Evolutionary conservation across 2,797 vertebrate genomes (phyloP).

Genomic region (Acanthurus lineatus): DNA sequence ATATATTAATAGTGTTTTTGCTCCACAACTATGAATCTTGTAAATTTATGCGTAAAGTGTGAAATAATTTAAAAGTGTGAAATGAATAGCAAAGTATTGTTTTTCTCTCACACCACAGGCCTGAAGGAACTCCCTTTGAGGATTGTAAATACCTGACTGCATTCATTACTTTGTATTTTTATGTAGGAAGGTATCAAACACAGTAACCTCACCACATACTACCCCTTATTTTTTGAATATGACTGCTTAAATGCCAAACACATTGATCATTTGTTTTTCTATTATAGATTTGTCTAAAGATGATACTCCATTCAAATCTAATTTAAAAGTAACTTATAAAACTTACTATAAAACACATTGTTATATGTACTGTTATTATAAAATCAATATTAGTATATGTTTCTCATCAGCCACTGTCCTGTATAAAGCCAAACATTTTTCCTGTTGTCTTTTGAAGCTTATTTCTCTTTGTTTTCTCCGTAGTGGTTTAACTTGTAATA

Average conservation of each 20-base stretch:
- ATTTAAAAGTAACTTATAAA: not conserved
- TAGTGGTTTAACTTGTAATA: not conserved
- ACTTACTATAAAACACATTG: not conserved
- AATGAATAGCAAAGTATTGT: conserved; percentile 1
- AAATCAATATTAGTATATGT: not conserved
- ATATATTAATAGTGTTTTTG: not conserved
- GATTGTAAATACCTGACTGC: conserved; percentile 88
- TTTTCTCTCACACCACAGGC: conserved; percentile 81
- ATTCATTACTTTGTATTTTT: not conserved
- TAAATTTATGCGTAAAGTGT: not conserved
- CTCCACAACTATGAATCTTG: not conserved
- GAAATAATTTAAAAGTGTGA: conserved; percentile 8
- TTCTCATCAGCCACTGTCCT: not conserved
- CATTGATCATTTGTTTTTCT: not conserved
- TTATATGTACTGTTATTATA: not conserved
- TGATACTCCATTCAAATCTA: not conserved
- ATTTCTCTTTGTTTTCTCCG: not conserved
- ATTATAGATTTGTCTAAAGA: not conserved
- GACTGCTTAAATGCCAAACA: not conserved
- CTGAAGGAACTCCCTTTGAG: conserved; percentile 98
- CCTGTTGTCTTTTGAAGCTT: not conserved
- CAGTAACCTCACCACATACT: not conserved
- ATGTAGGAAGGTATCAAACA: not conserved
- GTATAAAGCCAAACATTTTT: not conserved
- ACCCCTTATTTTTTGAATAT: not conserved